Evolutionary conservation across 35 echinoderm and acorn worm genomes (phyloP).

Genomic region (Apostichopus japonicus): DNA sequence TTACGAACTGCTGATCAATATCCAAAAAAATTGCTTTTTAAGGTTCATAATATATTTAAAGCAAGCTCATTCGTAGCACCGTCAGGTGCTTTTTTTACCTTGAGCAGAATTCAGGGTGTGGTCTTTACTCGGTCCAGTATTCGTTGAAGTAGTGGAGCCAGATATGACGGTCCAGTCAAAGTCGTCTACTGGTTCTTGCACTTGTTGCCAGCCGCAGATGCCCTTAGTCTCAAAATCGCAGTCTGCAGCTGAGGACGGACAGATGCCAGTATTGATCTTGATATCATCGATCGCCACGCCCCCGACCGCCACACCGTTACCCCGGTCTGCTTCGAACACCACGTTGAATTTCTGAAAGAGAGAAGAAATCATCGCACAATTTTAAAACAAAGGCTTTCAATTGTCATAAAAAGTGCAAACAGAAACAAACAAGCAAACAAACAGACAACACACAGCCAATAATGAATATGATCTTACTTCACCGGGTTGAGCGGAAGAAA

Average conservation of each 20-base stretch:
- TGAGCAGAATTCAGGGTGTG: conserved; percentile 66
- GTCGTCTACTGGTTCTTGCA: conserved; percentile 58
- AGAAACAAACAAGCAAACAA: too few relatives aligned
- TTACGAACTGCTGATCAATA: too few relatives aligned
- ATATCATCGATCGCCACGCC: conserved; percentile 64
- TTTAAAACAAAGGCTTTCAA: too few relatives aligned
- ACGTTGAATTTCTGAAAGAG: conserved; percentile 31
- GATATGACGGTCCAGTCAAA: conserved; percentile 85
- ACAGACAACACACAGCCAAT: too few relatives aligned
- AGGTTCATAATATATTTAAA: too few relatives aligned
- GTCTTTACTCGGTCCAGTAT: conserved; percentile 80
- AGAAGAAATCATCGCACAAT: background rate
- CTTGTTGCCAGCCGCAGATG: conserved; percentile 71
- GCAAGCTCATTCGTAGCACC: too few relatives aligned
- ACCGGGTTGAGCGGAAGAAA: conserved; percentile 32
- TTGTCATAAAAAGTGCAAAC: too few relatives aligned
- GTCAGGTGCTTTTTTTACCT: background rate
- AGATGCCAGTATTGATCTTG: conserved; percentile 19
- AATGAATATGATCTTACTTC: background rate
- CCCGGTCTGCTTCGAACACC: conserved; percentile 25
- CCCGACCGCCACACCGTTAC: background rate
- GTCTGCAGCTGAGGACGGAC: conserved; percentile 13
- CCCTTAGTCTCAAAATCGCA: conserved; percentile 97
- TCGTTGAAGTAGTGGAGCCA: conserved; percentile 67
- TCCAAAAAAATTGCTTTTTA: too few relatives aligned